Evolutionary conservation across 2,888 invertebrate genomes (phyloP).

Genomic region (Scaptodrosophila latifasciaeformis): DNA sequence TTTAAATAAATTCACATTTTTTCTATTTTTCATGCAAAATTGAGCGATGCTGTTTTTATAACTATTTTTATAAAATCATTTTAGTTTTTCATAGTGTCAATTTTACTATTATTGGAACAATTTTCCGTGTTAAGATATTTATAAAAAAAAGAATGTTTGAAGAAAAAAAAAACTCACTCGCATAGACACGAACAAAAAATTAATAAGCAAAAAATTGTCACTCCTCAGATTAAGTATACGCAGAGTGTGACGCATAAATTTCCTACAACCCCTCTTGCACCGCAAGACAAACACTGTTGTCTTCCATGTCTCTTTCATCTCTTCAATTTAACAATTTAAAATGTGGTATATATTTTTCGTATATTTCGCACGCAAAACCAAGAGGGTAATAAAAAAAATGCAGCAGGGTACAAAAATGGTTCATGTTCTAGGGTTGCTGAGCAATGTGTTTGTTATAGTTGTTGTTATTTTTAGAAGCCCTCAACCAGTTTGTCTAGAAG

Average conservation of each 20-base stretch:
- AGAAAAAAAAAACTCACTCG: conserved; percentile 33
- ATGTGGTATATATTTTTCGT: conserved; percentile 48
- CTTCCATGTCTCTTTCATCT: conserved; percentile 14
- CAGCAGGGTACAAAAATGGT: conserved; percentile 23
- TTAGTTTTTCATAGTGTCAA: no score
- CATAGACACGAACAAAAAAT: conserved; percentile 32
- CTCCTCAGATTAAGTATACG: conserved; percentile 24
- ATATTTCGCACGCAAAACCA: conserved; percentile 40
- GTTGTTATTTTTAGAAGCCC: no score
- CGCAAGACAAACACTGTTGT: conserved; percentile 12
- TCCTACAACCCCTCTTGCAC: not conserved
- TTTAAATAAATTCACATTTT: no score
- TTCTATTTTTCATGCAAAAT: no score
- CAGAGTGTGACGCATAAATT: conserved; percentile 26
- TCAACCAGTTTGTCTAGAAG: conserved; percentile 16
- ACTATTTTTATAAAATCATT: no score
- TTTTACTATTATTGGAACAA: no score
- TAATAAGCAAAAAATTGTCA: conserved; percentile 12
- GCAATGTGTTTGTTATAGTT: no score
- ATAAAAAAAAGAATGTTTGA: no score
- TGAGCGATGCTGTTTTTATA: no score
- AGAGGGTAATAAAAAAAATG: conserved; percentile 34
- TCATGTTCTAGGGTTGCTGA: not conserved
- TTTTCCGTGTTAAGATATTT: no score
- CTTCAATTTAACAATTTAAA: conserved; percentile 47